Percentiles rank a stretch among this genome's conserved stretches.
These are phyloP conservation scores for Notarius quadriscutis DNA, from an alignment of 2,113 vertebrate species.

Conservation along the genomic window DNA sequence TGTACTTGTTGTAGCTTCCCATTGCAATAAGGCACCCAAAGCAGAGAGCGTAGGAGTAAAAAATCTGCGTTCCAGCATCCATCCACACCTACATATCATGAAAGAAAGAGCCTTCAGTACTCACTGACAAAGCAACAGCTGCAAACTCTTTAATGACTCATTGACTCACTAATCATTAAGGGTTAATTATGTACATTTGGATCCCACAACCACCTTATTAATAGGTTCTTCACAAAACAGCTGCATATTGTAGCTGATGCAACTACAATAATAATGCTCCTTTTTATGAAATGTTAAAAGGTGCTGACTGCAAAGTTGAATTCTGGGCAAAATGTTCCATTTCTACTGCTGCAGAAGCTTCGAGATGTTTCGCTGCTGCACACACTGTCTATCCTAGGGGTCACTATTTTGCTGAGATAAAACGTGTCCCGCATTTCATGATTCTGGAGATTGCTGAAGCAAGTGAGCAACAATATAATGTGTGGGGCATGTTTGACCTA, in stretches of 20 bases:
- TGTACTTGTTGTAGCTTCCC: slow-evolving; percentile 80
- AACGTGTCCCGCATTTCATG: too few relatives aligned
- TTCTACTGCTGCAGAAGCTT: too few relatives aligned
- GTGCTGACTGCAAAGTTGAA: too few relatives aligned
- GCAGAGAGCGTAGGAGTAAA: slow-evolving; percentile 80
- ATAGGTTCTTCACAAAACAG: neutral
- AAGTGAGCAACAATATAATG: too few relatives aligned
- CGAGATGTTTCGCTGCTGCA: too few relatives aligned
- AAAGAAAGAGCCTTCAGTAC: slow-evolving; percentile 23
- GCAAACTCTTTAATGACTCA: neutral
- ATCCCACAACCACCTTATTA: neutral
- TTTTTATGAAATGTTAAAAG: too few relatives aligned
- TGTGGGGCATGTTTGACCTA: too few relatives aligned
- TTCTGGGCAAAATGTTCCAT: too few relatives aligned
- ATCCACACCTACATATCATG: slow-evolving; percentile 76
- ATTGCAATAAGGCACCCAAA: slow-evolving; percentile 75
- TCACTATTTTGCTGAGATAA: too few relatives aligned
- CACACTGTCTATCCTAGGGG: too few relatives aligned
- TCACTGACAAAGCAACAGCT: slow-evolving; percentile 1
- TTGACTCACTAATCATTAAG: neutral
- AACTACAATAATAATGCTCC: neutral
- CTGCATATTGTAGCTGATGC: neutral
- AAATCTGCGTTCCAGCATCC: slow-evolving; percentile 81
- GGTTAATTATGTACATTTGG: neutral
- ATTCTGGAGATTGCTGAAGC: too few relatives aligned